Evolutionary conservation across 2,797 vertebrate genomes (phyloP).

Genomic region (Pteropus rufus): DNA sequence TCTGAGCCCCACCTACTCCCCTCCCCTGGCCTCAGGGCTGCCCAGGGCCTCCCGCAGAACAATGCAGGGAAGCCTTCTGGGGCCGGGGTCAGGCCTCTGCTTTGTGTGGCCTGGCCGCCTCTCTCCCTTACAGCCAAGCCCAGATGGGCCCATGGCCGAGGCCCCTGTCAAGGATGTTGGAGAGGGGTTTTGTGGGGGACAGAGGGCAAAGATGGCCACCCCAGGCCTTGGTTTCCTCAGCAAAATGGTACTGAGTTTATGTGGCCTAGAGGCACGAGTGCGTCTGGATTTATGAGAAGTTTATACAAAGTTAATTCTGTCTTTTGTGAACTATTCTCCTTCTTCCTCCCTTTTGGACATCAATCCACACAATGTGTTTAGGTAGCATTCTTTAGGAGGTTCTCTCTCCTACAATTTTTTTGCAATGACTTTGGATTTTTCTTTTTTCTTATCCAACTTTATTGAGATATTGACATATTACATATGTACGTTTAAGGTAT

Average conservation of each 20-base stretch:
- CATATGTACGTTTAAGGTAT: neutral
- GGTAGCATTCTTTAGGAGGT: neutral
- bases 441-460: neutral
- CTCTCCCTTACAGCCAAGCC: neutral
- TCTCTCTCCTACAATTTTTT: neutral
- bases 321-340: neutral
- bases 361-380: too few relatives aligned
- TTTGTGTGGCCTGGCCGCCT: constrained; percentile 57
- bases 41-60: constrained; percentile 58
- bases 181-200: constrained; percentile 56
- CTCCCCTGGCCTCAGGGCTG: constrained; percentile 61
- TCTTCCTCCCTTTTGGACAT: neutral
- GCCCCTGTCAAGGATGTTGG: constrained; percentile 46
- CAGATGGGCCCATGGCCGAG: constrained; percentile 76
- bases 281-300: neutral
- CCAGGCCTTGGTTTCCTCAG: neutral
- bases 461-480: neutral
- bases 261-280: neutral
- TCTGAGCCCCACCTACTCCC: constrained; percentile 67
- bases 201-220: neutral
- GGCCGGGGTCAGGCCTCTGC: neutral
- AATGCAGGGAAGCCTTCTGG: constrained; percentile 11
- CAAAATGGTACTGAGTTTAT: neutral
- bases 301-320: neutral
- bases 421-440: neutral